Evolutionary conservation across 2,888 invertebrate species (phyloP), one percentile per base, ranked within the genome.

Genomic region (Ormyrus labotus): DNA sequence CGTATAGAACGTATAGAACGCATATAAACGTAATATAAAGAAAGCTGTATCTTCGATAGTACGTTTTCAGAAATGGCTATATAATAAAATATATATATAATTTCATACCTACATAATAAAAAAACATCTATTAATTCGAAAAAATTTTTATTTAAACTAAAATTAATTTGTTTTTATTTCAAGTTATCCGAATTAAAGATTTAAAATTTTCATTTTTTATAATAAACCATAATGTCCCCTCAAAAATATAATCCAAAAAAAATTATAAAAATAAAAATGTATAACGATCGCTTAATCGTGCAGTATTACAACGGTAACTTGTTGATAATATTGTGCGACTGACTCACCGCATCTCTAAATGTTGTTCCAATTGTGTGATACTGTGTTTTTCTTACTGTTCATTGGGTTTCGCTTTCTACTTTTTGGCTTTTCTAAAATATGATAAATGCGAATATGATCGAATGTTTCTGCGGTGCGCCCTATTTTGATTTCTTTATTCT

Each of bases 391-490:
- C 88, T 87, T 89, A 87, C 86, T 85, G 88, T 88, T 90, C 89
- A 87, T 88, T 89, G 87, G 88, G 86, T 88, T 87, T 90, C 89
- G 87, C 89, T 90, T 90, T 90, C 89, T 90, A 91, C 89, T 91
- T 91, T 91, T 91, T 91, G 90, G 90, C 87, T 91, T 91, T 90
- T 91, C 90, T 91, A 90, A 90, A 90, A 90, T 88, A 89, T 89
- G 89, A 90, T 86, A 89, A 90, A 90, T 90, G 90, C 87, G 87
- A 88, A 75, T 77, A 87, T 90, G 89, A 90, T 90, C 88, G 89
- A 85, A 86, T 87, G 87, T 84, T 13, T 8, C 83, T 82, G 81
- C 79, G 79, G 65, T 80, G 79, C 72, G 83, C 71, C 78, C 81
- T 67, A 34, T 34, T 34, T 34, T 34, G 34, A 34, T 34, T 55